Evolutionary conservation across 92 coral and sea anemone species (phyloP).

Genomic region (Muricea muricata): DNA sequence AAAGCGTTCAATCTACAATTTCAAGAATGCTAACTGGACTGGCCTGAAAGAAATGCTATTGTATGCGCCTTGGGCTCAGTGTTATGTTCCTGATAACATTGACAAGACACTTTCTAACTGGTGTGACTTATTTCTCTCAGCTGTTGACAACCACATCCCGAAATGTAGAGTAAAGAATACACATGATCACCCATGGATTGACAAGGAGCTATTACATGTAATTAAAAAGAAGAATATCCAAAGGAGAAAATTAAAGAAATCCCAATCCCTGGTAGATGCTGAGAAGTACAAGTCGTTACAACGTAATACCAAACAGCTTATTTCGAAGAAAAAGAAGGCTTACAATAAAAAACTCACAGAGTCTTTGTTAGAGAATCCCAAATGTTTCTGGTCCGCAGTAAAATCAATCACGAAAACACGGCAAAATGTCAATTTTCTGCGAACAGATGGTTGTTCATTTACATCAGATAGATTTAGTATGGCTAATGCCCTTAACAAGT

Average conservation of each 20-base stretch:
- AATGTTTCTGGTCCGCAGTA: conserved; percentile 42
- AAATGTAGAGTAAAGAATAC: conserved; percentile 36
- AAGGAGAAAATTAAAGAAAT: conserved; percentile 45
- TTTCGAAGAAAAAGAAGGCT: too few species aligned
- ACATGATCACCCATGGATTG: conserved; percentile 70
- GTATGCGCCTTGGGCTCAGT: too few species aligned
- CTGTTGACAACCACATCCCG: conserved; percentile 18
- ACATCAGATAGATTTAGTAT: conserved; percentile 41
- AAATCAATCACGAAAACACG: conserved; percentile 37
- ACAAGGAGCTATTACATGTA: conserved; percentile 45
- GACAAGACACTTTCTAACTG: too few species aligned
- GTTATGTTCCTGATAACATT: too few species aligned
- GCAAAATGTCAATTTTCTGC: conserved; percentile 22
- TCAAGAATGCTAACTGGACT: too few species aligned
- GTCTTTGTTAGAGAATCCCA: conserved; percentile 54
- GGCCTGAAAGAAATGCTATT: too few species aligned
- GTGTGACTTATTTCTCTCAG: too few species aligned
- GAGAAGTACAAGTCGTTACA: conserved; percentile 26
- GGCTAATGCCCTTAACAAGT: conserved; percentile 5
- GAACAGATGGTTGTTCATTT: too few species aligned
- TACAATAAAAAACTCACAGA: conserved; percentile 50
- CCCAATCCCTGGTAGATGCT: conserved; percentile 23
- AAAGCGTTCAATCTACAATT: too few species aligned
- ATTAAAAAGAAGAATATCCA: conserved; percentile 55
- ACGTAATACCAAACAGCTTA: conserved; percentile 51